phyloP scores from a whole-genome alignment of 2,888 invertebrate genomes.

The Drosophila helvetica region DNA sequence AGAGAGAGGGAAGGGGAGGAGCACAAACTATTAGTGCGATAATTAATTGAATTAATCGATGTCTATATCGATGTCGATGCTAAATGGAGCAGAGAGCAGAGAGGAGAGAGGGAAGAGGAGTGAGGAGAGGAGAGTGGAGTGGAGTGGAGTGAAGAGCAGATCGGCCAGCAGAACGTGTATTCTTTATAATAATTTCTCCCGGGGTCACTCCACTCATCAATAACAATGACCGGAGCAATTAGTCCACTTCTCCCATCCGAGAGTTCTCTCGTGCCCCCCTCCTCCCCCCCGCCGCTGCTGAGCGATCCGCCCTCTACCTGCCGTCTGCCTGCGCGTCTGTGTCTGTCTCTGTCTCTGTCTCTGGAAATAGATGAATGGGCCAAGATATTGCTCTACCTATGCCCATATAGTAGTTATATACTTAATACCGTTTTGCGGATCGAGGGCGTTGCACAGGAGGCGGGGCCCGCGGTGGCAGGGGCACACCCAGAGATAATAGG shows the following conservation, averaged over 20 bases:
- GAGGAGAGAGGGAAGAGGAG: background rate
- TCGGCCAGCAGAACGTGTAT: background rate
- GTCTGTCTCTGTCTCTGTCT: background rate
- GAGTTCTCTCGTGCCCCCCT: background rate
- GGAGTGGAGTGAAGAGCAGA: no score
- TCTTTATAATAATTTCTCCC: slow-evolving; percentile 16
- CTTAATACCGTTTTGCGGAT: background rate
- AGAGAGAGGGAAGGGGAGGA: slow-evolving; percentile 17
- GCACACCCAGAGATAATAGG: no score
- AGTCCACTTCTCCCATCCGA: background rate
- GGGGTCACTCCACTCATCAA: slow-evolving; percentile 12
- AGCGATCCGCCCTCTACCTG: background rate
- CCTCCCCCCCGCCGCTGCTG: no score
- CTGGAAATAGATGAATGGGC: slow-evolving; percentile 31
- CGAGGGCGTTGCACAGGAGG: slow-evolving; percentile 2
- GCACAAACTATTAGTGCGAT: slow-evolving; percentile 66
- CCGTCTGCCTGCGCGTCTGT: no score
- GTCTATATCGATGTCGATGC: slow-evolving; percentile 38
- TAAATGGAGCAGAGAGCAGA: slow-evolving; percentile 45
- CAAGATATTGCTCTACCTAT: background rate
- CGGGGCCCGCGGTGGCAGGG: no score
- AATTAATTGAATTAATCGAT: slow-evolving; percentile 74
- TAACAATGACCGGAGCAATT: slow-evolving; percentile 1
- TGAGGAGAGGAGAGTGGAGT: background rate
- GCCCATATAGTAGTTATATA: slow-evolving; percentile 8